Percentiles rank a stretch among this genome's conserved stretches.
Evolutionary conservation across 2,113 vertebrate genomes (phyloP).

Genomic region (Tychaedon coryphoeus): DNA sequence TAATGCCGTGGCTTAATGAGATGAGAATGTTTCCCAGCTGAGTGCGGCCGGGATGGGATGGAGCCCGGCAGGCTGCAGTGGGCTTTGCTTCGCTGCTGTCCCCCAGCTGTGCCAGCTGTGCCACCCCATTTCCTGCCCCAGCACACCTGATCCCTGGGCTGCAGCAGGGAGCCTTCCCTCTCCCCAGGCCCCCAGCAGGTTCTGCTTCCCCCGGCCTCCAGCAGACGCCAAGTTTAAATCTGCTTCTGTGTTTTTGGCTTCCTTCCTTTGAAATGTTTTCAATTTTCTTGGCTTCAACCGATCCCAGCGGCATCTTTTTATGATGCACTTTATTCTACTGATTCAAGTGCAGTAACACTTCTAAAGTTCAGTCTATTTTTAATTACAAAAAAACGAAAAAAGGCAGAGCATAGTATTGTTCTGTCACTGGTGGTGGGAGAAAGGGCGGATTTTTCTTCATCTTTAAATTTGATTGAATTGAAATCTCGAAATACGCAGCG

Average conservation of each 20-base stretch:
- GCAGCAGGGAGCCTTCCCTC: neutral
- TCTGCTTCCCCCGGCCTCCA: slow-evolving; percentile 2
- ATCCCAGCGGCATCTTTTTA: slow-evolving; percentile 56
- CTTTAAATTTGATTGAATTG: neutral
- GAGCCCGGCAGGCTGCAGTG: neutral
- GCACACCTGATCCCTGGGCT: neutral
- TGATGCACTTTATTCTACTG: slow-evolving; percentile 29
- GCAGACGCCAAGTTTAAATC: neutral
- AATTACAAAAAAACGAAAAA: neutral
- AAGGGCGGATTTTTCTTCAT: neutral
- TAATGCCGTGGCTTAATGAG: neutral
- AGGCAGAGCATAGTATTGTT: neutral
- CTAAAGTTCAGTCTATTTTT: neutral
- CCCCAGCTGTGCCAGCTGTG: neutral
- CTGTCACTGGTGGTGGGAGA: neutral
- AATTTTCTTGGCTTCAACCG: slow-evolving; percentile 30
- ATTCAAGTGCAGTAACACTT: neutral
- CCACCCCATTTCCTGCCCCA: neutral
- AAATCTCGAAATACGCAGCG: accelerated
- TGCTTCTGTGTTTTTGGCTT: slow-evolving; percentile 46
- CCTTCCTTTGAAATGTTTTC: neutral
- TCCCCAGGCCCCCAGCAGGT: neutral
- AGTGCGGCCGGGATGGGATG: neutral
- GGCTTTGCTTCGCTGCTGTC: neutral
- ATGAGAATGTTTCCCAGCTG: neutral